A percentile compares a stretch with the other conserved stretches of the same genome.
phyloP scores from a whole-genome alignment of 2,888 invertebrate genomes.

The Elysia crispata region DNA sequence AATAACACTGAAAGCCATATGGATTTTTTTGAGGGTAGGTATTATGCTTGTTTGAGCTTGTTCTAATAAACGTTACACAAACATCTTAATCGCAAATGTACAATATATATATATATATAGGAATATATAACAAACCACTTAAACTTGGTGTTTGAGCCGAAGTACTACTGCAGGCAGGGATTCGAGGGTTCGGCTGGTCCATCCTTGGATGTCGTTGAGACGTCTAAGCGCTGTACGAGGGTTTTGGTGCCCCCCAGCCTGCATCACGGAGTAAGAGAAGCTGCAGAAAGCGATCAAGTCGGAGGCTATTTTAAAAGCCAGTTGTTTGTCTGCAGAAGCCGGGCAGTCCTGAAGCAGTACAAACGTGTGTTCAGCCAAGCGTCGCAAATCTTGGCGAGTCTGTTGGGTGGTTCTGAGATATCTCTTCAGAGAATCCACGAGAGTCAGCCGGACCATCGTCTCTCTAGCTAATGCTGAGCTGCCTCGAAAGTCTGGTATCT shows the following conservation, averaged over 20 bases:
- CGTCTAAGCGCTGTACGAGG: slow-evolving; percentile 22
- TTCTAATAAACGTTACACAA: too few species aligned
- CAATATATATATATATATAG: too few species aligned
- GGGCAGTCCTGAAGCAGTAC: slow-evolving; percentile 36
- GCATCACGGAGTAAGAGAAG: slow-evolving; percentile 37
- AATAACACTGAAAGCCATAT: too few species aligned
- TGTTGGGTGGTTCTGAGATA: background rate
- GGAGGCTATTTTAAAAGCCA: slow-evolving; percentile 26
- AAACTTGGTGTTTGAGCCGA: too few species aligned
- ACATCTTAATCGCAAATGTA: too few species aligned
- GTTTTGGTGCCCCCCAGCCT: slow-evolving; percentile 19
- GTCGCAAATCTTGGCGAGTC: slow-evolving; percentile 17
- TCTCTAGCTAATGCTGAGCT: too few species aligned
- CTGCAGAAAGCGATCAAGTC: slow-evolving; percentile 43
- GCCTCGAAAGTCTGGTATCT: too few species aligned
- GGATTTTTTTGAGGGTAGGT: too few species aligned
- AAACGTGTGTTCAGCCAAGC: slow-evolving; percentile 42
- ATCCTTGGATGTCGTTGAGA: slow-evolving; percentile 35
- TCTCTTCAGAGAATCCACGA: background rate
- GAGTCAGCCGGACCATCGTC: background rate
- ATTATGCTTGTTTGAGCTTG: too few species aligned
- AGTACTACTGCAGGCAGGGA: background rate
- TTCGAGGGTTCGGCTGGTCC: slow-evolving; percentile 26
- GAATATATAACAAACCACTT: too few species aligned
- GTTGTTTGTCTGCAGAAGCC: slow-evolving; percentile 32